These are phyloP conservation scores for Augochlorella aurata DNA, from an alignment of 2,888 invertebrate genomes.

Conservation along the genomic window DNA sequence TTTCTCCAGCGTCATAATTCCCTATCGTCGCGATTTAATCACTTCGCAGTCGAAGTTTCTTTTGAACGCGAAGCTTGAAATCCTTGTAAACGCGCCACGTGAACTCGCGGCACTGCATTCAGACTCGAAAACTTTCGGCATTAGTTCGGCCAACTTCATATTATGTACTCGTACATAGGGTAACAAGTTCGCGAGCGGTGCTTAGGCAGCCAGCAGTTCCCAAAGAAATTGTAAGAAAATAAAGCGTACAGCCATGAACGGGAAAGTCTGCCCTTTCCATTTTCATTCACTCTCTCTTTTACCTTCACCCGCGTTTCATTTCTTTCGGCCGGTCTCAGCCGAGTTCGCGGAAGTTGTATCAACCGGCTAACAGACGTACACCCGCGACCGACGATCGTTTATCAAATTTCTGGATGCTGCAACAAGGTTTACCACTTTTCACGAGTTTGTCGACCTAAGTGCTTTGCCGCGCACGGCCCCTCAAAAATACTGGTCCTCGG, in stretches of 20 bases:
- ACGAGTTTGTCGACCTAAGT: background rate
- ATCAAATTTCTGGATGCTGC: background rate
- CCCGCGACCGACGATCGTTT: background rate
- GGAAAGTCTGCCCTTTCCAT: slow-evolving; percentile 48
- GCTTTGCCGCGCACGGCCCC: too few relatives aligned
- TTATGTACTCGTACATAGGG: slow-evolving; percentile 51
- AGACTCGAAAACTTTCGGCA: slow-evolving; percentile 46
- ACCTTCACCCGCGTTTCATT: slow-evolving; percentile 18
- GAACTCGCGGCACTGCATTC: slow-evolving; percentile 39
- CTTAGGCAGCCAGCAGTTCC: slow-evolving; percentile 54
- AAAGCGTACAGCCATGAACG: slow-evolving; percentile 44
- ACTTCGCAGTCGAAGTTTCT: slow-evolving; percentile 25
- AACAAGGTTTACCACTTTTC: background rate
- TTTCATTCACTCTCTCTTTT: slow-evolving; percentile 57
- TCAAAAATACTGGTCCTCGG: too few relatives aligned
- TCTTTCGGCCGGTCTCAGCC: background rate
- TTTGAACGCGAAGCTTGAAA: slow-evolving; percentile 19
- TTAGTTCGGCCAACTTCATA: slow-evolving; percentile 54
- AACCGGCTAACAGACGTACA: background rate
- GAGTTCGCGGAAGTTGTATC: slow-evolving; percentile 5
- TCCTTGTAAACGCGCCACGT: slow-evolving; percentile 20
- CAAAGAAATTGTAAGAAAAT: slow-evolving; percentile 52
- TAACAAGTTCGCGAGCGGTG: slow-evolving; percentile 62
- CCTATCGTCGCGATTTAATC: slow-evolving; percentile 19
- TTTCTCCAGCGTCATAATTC: background rate